Evolutionary conservation across 1,140 invertebrate genomes (phyloP).

Genomic region (Drosophila persimilis): DNA sequence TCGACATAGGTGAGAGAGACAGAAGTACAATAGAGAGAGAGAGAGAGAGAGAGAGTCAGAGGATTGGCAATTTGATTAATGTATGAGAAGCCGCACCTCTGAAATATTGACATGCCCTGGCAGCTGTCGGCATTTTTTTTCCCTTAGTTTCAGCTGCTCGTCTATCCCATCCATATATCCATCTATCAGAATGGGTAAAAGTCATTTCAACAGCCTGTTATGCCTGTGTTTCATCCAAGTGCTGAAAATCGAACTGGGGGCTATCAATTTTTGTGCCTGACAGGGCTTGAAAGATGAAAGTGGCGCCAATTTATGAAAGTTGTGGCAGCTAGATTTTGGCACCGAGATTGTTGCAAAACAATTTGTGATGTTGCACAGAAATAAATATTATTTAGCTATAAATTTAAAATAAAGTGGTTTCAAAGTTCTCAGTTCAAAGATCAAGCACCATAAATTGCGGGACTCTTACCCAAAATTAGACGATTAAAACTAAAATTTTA

Average conservation of each 20-base stretch:
- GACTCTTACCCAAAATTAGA: too few species aligned
- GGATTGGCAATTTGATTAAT: constrained; percentile 64
- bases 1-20: constrained; percentile 27
- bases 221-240: constrained; percentile 31
- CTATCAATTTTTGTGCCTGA: constrained; percentile 65
- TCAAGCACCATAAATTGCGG: too few species aligned
- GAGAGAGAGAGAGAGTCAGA: neutral
- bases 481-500: too few species aligned
- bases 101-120: constrained; percentile 65
- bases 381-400: too few species aligned
- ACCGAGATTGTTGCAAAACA: too few species aligned
- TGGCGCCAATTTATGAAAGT: constrained; percentile 29
- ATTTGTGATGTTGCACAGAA: too few species aligned
- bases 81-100: constrained; percentile 47
- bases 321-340: too few species aligned
- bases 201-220: constrained; percentile 65
- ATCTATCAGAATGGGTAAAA: constrained; percentile 66
- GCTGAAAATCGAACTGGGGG: constrained; percentile 51
- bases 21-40: neutral
- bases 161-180: constrained; percentile 24
- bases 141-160: constrained; percentile 23
- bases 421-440: too few species aligned
- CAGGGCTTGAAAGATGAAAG: constrained; percentile 36
- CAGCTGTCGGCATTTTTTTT: constrained; percentile 53
- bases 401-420: too few species aligned